Evolutionary conservation across 2,797 vertebrate genomes (phyloP), one percentile per base, ranked within the genome.

Genomic region (Mareca penelope): DNA sequence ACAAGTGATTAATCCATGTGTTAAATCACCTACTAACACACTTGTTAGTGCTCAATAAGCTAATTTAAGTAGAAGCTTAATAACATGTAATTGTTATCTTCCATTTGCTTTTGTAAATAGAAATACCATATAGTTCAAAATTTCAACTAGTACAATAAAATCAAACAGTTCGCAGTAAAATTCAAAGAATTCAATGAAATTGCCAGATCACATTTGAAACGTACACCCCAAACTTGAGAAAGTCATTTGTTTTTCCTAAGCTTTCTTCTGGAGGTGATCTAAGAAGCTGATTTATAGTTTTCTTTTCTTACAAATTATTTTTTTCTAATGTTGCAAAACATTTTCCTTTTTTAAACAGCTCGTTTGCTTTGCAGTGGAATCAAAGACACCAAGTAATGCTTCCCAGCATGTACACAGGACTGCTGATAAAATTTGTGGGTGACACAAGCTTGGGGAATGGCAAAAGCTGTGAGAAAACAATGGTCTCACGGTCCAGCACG

Each of bases 1-100:
- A 15, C 3, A 92, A 61, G 46, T 0, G 26, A 92, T 80, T 71
- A 68, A 85, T 44, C 44, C 15, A 12, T 72, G 71, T 53, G 37
- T 19, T 89, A 37, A 69, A 85, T 65, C 85, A 88, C 70, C 72
- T 53, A 7, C 79, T 90, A 81, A 77, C 79, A 72, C 35, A 33
- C 52, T n/a, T 55, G 28, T 18, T 96, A 94, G 48, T 93, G 70
- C 63, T 91, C 53, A 2, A 64, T 11, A 67, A 88, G 56, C 80
- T 92, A 84, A 89, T 89, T 75, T 80, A 84, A 81, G 33, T 16
- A 48, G 24, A 60, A 91, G 48, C 85, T 83, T 86, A 89, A 77
- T 67, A 88, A 92, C 52, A 70, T 9, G 9, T n/a, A 68, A 80
- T 59, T 80, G 65, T 56, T n/a, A 91, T 59, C 35, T 73, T 91